Conservation (phyloP, 2,797 vertebrate species). For the Sarcoramphus papa region DNA sequence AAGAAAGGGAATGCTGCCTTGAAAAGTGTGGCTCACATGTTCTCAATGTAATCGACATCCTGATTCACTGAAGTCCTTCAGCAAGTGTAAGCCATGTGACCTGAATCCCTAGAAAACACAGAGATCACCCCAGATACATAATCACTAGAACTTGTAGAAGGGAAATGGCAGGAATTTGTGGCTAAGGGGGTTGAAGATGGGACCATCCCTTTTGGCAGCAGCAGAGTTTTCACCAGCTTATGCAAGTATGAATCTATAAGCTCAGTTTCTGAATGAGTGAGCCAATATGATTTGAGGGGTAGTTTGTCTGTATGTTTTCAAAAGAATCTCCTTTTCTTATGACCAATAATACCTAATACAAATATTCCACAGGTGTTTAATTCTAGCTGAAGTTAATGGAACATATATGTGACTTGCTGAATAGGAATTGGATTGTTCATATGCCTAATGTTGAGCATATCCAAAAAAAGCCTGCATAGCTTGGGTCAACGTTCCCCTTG, state of each 20-base stretch:
- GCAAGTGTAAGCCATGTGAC: neutral
- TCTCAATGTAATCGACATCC: neutral
- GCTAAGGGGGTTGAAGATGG: neutral
- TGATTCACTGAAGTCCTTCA: neutral
- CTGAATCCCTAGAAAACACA: neutral
- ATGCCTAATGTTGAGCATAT: neutral
- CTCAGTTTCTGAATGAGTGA: neutral
- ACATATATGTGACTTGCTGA: neutral
- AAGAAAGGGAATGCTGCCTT: neutral
- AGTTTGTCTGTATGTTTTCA: neutral
- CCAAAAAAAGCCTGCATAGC: neutral
- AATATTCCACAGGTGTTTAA: neutral
- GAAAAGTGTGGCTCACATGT: neutral
- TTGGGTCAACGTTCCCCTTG: neutral
- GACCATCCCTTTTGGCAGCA: neutral
- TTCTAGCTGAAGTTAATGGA: neutral
- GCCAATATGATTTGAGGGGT: neutral
- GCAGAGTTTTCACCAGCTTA: neutral
- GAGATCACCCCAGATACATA: neutral
- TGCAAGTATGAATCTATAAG: neutral
- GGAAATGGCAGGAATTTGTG: neutral
- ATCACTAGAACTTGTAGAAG: neutral
- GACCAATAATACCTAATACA: neutral
- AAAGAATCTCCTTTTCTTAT: neutral
- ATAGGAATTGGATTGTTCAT: neutral